Evolutionary conservation across 2,113 vertebrate species (phyloP).

Genomic region (Labrus mixtus): DNA sequence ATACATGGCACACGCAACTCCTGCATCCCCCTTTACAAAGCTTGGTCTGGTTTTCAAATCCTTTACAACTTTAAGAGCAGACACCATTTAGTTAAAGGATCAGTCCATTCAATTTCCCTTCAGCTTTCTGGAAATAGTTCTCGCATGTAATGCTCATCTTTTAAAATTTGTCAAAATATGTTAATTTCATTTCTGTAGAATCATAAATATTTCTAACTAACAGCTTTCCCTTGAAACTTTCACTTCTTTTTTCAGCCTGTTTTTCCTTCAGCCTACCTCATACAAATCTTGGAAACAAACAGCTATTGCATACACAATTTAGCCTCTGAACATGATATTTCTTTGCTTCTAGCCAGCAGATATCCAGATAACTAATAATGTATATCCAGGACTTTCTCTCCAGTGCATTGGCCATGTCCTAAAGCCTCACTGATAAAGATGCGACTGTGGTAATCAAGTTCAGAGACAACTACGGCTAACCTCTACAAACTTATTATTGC

Average conservation of each 20-base stretch:
- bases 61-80: slow-evolving; percentile 22
- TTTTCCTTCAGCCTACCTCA: not conserved
- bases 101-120: slow-evolving; percentile 18
- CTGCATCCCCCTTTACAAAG: slow-evolving; percentile 31
- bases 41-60: slow-evolving; percentile 31
- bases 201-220: no score
- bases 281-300: not conserved
- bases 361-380: not conserved
- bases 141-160: not conserved
- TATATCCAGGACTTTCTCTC: not conserved
- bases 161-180: not conserved
- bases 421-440: not conserved
- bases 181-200: not conserved
- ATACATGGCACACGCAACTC: slow-evolving; percentile 56
- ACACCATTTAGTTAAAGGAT: slow-evolving; percentile 31
- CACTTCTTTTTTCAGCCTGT: not conserved
- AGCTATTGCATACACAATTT: not conserved
- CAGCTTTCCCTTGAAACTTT: not conserved
- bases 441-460: no score
- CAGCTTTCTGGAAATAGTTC: not conserved
- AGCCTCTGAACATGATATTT: not conserved
- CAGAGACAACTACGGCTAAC: no score
- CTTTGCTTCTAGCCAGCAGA: not conserved
- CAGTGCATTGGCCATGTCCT: not conserved
- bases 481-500: no score